Evolutionary conservation across 2,797 vertebrate species (phyloP).

Genomic region (Silurus lanzhouensis): DNA sequence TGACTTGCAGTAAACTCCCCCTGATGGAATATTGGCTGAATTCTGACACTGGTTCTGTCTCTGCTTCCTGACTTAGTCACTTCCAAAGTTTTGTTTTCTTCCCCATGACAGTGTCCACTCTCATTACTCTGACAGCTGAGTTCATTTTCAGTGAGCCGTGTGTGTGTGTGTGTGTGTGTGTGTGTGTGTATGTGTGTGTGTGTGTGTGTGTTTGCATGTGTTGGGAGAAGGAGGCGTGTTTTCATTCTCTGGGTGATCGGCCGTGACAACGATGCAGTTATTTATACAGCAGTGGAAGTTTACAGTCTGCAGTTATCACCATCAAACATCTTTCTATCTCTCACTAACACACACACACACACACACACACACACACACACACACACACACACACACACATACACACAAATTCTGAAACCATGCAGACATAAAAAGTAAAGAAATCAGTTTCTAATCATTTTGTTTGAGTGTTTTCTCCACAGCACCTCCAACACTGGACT

Average conservation of each 20-base stretch:
- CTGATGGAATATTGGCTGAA: constrained; percentile 1
- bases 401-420: background rate
- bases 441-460: too few species aligned
- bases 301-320: background rate
- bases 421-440: background rate
- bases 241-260: background rate
- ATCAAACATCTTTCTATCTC: background rate
- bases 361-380: background rate
- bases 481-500: too few species aligned
- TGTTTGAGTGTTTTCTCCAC: too few species aligned
- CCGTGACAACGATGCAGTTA: background rate
- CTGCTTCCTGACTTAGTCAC: background rate
- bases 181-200: constrained; percentile 1
- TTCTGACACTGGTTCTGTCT: background rate
- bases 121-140: background rate
- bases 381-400: background rate
- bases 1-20: constrained; percentile 15
- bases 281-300: constrained; percentile 12
- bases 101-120: background rate
- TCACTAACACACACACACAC: background rate
- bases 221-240: background rate
- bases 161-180: background rate
- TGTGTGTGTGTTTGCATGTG: background rate
- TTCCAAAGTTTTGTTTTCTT: constrained; percentile 2
- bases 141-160: background rate